These are phyloP conservation scores for Crematogaster levior DNA, from an alignment of 2,888 invertebrate species.

Conservation along the genomic window DNA sequence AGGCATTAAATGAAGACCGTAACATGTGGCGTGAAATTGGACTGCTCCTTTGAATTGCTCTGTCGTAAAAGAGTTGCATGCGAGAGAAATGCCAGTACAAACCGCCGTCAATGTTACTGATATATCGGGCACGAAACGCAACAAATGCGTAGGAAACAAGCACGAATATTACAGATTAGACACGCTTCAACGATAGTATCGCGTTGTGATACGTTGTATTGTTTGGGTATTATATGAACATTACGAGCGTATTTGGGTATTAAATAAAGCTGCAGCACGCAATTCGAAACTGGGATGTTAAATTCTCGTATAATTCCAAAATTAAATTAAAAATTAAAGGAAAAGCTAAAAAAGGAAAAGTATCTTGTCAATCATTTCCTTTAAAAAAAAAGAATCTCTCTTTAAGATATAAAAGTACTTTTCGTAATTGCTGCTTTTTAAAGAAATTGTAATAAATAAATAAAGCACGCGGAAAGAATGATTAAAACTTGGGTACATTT, in stretches of 20 bases:
- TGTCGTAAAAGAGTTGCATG: conserved; percentile 27
- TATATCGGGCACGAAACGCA: conserved; percentile 46
- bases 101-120: conserved; percentile 55
- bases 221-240: not conserved
- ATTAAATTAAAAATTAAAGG: too few species aligned
- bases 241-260: not conserved
- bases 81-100: conserved; percentile 10
- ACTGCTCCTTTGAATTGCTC: conserved; percentile 11
- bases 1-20: not conserved
- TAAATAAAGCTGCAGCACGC: not conserved
- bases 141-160: not conserved
- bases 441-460: not conserved
- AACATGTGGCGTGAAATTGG: not conserved
- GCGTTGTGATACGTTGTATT: not conserved
- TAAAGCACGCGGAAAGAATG: not conserved
- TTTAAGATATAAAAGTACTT: not conserved
- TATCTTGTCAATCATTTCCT: not conserved
- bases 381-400: not conserved
- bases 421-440: not conserved
- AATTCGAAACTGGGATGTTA: not conserved
- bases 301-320: not conserved
- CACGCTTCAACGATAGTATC: not conserved
- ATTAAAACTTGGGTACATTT: not conserved
- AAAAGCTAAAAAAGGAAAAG: not conserved
- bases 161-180: not conserved